phyloP scores from a whole-genome alignment of 2,888 invertebrate species.

The Coenonympha glycerion region DNA sequence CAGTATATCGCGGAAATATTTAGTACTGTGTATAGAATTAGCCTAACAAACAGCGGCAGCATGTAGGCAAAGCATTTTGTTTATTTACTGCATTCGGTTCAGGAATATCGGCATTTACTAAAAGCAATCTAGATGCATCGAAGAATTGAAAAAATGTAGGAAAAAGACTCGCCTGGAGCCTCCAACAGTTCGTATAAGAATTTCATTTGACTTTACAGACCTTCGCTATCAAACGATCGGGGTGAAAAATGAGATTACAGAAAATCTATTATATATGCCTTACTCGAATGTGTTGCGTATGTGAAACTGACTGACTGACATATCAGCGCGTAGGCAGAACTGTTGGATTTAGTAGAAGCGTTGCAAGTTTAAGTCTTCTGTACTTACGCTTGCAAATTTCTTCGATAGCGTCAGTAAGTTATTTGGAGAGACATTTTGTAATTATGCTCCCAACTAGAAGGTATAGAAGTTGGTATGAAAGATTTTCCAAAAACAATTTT shows the following conservation, averaged over 20 bases:
- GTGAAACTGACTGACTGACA: too few species aligned
- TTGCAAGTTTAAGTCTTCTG: too few species aligned
- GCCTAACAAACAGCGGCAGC: background rate
- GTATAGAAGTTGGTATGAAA: too few species aligned
- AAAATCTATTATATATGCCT: background rate
- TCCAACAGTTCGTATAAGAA: background rate
- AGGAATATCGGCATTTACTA: background rate
- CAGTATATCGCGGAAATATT: background rate
- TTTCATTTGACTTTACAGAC: background rate
- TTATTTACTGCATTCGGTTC: background rate
- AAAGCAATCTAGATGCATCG: background rate
- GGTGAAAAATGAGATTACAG: background rate
- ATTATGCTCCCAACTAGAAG: too few species aligned
- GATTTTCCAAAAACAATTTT: too few species aligned
- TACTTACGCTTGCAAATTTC: too few species aligned
- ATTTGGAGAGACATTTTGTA: too few species aligned
- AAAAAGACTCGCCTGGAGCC: background rate
- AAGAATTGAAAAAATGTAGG: background rate
- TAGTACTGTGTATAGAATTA: background rate
- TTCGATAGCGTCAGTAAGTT: too few species aligned
- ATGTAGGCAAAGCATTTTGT: background rate
- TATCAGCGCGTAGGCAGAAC: too few species aligned
- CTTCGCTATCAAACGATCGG: background rate
- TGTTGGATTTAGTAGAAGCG: too few species aligned
- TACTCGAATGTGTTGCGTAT: background rate